Base-by-base conservation (phyloP, 2,888 invertebrate species). In the Ophioninae sp. region DNA sequence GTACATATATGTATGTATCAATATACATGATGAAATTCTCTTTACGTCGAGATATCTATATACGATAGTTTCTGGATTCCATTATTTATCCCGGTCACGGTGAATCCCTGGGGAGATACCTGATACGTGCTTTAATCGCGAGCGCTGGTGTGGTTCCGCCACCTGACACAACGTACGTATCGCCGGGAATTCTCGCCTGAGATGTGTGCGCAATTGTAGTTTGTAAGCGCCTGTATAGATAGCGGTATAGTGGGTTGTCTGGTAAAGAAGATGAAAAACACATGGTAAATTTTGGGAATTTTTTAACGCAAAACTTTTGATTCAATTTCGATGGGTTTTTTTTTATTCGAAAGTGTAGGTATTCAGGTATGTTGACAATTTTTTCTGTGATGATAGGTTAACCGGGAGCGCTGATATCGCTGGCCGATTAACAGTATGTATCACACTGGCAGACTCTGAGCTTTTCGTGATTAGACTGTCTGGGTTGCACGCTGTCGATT, bases 61-160 rank as follows among this genome's bases (percentile, higher is more conserved):
- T 67, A 58, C 22, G 17, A 22, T 59, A 61, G 76, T 69, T 63
- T 77, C 79, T 82, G 86, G 87, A 88, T 82, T 88, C 88, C 88
- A 90, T 90, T 90, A 91, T 91, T 91, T 90, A 91, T 90, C 81
- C 88, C 85, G 88, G 90, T 86, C 89, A 89, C 86, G 87, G 87
- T 86, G 87, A 88, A 89, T 91, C 89, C 90, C 88, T 61, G 73
- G 87, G 58, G 81, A 90, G 90, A 89, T 88, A 87, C 86, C 84
- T 89, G 88, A 83, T 89, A 90, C 90, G 88, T 88, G 89, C 87
- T 89, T 90, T 90, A 91, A 91, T 91, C 90, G 89, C 85, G 69
- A 85, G 87, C 86, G 87, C 85, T 74, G 82, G 64, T 72, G 20
- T 22, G 8, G 13, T 13, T 56, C 69, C 67, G 78, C 74, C 69